phyloP scores from a whole-genome alignment of 2,888 invertebrate genomes.

The Volucella inflata region DNA sequence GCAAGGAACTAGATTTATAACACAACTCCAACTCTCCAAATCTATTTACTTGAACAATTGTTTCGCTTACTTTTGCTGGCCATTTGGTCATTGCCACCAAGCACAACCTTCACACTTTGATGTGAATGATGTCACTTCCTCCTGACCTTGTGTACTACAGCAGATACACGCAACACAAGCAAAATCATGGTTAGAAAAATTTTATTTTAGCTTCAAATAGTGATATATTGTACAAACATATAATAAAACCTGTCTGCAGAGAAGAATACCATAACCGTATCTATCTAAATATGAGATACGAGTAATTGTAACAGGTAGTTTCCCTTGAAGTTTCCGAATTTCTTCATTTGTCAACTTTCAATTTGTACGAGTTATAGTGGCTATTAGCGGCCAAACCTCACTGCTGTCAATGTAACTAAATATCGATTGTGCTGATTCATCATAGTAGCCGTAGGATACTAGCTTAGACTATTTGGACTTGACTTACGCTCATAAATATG shows the following conservation, averaged over 20 bases:
- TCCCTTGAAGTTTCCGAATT: too few relatives aligned
- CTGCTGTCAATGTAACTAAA: too few relatives aligned
- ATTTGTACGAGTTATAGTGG: too few relatives aligned
- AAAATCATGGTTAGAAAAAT: background rate
- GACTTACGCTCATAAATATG: too few relatives aligned
- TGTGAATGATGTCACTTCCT: slow-evolving; percentile 29
- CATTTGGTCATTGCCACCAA: slow-evolving; percentile 45
- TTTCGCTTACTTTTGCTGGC: background rate
- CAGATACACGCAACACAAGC: background rate
- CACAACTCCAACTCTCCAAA: background rate
- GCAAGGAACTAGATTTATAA: slow-evolving; percentile 42
- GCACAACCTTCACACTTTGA: background rate
- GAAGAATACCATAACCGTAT: background rate
- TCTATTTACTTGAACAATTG: slow-evolving; percentile 14
- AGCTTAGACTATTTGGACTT: too few relatives aligned
- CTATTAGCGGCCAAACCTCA: too few relatives aligned
- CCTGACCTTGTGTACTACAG: slow-evolving; percentile 1
- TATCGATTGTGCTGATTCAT: too few relatives aligned
- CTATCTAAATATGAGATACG: too few relatives aligned
- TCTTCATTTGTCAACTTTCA: too few relatives aligned
- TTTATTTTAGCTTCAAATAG: slow-evolving; percentile 9
- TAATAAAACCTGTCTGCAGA: background rate
- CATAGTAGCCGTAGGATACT: too few relatives aligned
- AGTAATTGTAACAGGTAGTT: too few relatives aligned
- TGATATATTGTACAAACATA: background rate